Conservation (phyloP, 1,140 invertebrate genomes). For the Lithobius niger region DNA sequence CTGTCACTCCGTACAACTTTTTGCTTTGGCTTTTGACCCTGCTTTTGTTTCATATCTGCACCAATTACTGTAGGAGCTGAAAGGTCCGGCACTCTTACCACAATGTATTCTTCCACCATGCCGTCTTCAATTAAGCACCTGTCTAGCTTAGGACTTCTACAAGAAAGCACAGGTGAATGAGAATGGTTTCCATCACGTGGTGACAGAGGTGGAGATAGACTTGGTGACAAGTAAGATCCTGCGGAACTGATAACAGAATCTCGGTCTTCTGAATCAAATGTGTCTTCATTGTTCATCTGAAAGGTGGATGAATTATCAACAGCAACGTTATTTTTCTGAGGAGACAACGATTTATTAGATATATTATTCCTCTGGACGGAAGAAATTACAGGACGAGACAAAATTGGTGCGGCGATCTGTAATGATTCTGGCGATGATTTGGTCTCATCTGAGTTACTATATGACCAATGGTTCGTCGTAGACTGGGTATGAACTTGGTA, state of each 20-base stretch:
- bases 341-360: neutral
- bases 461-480: neutral
- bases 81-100: slow-evolving; percentile 37
- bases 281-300: neutral
- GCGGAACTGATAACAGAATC: slow-evolving; percentile 7
- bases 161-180: neutral
- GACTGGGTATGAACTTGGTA: neutral
- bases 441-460: neutral
- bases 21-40: neutral
- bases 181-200: neutral
- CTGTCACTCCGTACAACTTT: slow-evolving; percentile 33
- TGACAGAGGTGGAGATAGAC: slow-evolving; percentile 1
- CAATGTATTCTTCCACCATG: slow-evolving; percentile 1
- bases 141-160: slow-evolving; percentile 21
- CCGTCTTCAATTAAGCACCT: neutral
- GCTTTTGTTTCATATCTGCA: slow-evolving; percentile 20
- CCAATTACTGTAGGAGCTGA: slow-evolving; percentile 40
- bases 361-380: neutral
- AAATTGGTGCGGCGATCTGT: neutral
- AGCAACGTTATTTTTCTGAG: neutral
- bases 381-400: neutral
- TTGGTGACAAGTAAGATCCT: neutral
- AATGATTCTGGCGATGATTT: neutral
- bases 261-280: neutral
- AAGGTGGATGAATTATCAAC: neutral